Evolutionary conservation across 2,888 invertebrate genomes (phyloP).

Genomic region (Orthonevra nobilis): DNA sequence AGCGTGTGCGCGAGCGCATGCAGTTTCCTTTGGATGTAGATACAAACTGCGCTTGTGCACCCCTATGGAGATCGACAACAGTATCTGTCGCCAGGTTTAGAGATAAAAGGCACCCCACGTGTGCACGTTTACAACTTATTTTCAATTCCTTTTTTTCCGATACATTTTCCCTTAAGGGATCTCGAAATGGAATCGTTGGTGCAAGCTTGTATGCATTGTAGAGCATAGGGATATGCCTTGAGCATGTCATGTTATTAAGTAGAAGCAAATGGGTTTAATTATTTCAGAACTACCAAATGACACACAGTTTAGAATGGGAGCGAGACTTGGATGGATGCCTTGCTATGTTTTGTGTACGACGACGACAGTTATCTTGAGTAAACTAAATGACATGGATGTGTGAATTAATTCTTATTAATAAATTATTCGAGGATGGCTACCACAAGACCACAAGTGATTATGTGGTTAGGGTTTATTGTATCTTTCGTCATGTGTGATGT

Average conservation of each 20-base stretch:
- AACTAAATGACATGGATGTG: slow-evolving; percentile 38
- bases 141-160: slow-evolving; percentile 27
- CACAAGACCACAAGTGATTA: slow-evolving; percentile 4
- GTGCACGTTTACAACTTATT: slow-evolving; percentile 69
- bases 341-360: too few species aligned
- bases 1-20: slow-evolving; percentile 49
- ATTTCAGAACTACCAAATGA: slow-evolving; percentile 31
- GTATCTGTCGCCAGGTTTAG: slow-evolving; percentile 73
- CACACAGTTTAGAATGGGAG: not conserved
- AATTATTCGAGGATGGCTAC: not conserved
- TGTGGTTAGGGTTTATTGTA: slow-evolving; percentile 13
- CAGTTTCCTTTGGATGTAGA: slow-evolving; percentile 21
- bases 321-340: too few species aligned
- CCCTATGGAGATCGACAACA: slow-evolving; percentile 73
- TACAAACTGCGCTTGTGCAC: slow-evolving; percentile 38
- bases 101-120: slow-evolving; percentile 72
- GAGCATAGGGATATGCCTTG: not conserved
- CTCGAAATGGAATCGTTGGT: not conserved
- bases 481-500: slow-evolving; percentile 6
- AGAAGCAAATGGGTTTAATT: slow-evolving; percentile 48
- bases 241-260: slow-evolving; percentile 56
- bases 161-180: not conserved
- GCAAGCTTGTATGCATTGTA: not conserved
- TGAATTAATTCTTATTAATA: slow-evolving; percentile 48
- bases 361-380: not conserved